phyloP scores from a whole-genome alignment of 2,797 vertebrate species.

The Chromobotia macracanthus region DNA sequence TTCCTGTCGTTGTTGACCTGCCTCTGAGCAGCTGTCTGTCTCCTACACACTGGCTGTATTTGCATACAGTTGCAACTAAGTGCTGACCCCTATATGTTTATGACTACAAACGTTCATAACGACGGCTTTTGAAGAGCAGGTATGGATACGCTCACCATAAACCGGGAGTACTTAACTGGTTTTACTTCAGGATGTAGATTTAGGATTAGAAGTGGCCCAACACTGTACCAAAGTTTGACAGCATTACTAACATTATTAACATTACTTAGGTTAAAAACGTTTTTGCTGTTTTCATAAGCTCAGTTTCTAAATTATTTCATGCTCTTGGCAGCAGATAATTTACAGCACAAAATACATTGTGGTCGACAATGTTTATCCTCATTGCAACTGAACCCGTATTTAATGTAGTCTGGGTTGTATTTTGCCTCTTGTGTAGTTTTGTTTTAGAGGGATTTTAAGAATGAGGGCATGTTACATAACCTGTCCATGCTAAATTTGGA shows the following conservation, averaged over 20 bases:
- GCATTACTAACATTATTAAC: not conserved
- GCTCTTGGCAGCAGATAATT: not conserved
- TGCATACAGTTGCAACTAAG: constrained; percentile 66
- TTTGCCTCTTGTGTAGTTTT: too few species aligned
- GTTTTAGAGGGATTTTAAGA: too few species aligned
- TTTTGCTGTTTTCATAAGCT: not conserved
- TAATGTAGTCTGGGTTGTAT: too few species aligned
- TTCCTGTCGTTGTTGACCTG: constrained; percentile 62
- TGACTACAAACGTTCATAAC: constrained; percentile 50
- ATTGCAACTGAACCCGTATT: too few species aligned
- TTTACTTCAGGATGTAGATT: not conserved
- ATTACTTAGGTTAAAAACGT: not conserved
- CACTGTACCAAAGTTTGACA: too few species aligned
- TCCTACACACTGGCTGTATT: constrained; percentile 65
- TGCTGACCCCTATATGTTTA: constrained; percentile 30
- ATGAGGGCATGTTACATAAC: too few species aligned
- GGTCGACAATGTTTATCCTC: too few species aligned
- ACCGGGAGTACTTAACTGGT: not conserved
- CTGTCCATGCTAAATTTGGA: too few species aligned
- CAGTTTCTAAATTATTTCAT: not conserved
- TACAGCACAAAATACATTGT: not conserved
- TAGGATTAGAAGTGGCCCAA: too few species aligned
- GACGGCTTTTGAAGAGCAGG: constrained; percentile 43
- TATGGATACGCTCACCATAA: not conserved
- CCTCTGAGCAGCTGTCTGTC: constrained; percentile 59